Percentiles rank a stretch among this genome's conserved stretches.
phyloP scores from a whole-genome alignment of 1,140 invertebrate genomes.

The Campoletis sonorensis region DNA sequence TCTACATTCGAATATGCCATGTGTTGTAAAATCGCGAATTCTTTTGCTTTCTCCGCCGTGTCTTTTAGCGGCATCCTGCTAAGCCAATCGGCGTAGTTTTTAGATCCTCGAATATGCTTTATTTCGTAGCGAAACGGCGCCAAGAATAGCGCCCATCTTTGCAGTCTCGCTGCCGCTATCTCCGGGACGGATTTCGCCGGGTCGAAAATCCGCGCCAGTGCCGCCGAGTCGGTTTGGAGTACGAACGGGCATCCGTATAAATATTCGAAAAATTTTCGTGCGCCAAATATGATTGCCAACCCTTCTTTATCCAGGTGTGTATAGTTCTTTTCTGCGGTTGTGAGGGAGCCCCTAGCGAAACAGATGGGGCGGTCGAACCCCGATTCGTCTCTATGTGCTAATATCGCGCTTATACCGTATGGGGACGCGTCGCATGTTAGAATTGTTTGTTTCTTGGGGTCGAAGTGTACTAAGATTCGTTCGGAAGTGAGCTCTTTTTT shows the following conservation, averaged over 20 bases:
- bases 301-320: conserved; percentile 74
- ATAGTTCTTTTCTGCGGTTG: conserved; percentile 71
- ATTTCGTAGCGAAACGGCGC: conserved; percentile 43
- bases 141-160: conserved; percentile 51
- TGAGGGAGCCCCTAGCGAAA: conserved; percentile 72
- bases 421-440: conserved; percentile 76
- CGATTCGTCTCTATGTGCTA: conserved; percentile 71
- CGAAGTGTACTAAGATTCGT: conserved; percentile 7
- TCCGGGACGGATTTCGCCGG: conserved; percentile 51
- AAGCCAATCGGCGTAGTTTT: conserved; percentile 24
- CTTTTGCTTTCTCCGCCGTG: background rate
- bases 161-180: conserved; percentile 43
- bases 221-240: conserved; percentile 69
- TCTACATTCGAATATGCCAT: background rate
- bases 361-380: conserved; percentile 70
- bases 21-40: background rate
- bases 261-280: conserved; percentile 73
- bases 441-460: conserved; percentile 59
- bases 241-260: conserved; percentile 70
- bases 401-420: conserved; percentile 73
- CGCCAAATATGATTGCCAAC: conserved; percentile 68
- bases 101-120: conserved; percentile 20
- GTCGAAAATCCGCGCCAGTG: conserved; percentile 67
- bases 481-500: conserved; percentile 23
- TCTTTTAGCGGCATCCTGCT: conserved; percentile 31